Evolutionary conservation across 2,113 vertebrate genomes (phyloP).

Genomic region (Brienomyrus longianalis): DNA sequence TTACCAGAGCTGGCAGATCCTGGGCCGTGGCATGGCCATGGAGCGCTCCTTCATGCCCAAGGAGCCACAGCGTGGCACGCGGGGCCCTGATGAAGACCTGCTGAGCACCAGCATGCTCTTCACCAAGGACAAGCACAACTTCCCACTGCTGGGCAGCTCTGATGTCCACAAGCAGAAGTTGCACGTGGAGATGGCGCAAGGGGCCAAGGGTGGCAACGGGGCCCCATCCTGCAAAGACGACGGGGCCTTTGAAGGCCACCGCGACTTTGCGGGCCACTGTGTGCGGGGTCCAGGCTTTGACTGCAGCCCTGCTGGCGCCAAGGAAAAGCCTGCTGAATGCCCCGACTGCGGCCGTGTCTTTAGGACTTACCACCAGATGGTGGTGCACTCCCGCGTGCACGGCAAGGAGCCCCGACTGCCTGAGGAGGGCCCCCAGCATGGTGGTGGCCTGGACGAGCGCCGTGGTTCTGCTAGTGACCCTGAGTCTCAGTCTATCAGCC

Average conservation of each 20-base stretch:
- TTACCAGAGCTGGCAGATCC: conserved; percentile 98
- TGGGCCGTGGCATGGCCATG: conserved; percentile 94
- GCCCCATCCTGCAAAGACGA: conserved; percentile 80
- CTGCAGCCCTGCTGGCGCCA: conserved; percentile 71
- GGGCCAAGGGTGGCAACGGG: conserved; percentile 72
- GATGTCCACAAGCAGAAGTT: conserved; percentile 89
- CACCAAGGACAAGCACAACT: conserved; percentile 92
- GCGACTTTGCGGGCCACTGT: conserved; percentile 84
- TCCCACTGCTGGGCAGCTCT: conserved; percentile 73
- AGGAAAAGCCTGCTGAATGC: conserved; percentile 94
- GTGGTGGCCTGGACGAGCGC: conserved; percentile 73
- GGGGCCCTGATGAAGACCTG: conserved; percentile 83
- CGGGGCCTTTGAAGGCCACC: conserved; percentile 74
- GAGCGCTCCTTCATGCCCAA: conserved; percentile 93
- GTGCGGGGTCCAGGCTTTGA: conserved; percentile 78
- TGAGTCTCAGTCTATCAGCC: conserved; percentile 95
- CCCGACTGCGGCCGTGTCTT: conserved; percentile 93
- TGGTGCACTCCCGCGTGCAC: conserved; percentile 92
- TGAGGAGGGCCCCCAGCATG: conserved; percentile 74
- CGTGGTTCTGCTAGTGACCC: conserved; percentile 94
- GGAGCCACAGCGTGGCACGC: conserved; percentile 76
- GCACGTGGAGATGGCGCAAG: conserved; percentile 77
- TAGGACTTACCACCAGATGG: conserved; percentile 96
- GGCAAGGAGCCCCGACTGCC: conserved; percentile 78
- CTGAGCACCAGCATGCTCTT: conserved; percentile 72